phyloP scores from a whole-genome alignment of 2,113 vertebrate species.

The Aegithalos caudatus region DNA sequence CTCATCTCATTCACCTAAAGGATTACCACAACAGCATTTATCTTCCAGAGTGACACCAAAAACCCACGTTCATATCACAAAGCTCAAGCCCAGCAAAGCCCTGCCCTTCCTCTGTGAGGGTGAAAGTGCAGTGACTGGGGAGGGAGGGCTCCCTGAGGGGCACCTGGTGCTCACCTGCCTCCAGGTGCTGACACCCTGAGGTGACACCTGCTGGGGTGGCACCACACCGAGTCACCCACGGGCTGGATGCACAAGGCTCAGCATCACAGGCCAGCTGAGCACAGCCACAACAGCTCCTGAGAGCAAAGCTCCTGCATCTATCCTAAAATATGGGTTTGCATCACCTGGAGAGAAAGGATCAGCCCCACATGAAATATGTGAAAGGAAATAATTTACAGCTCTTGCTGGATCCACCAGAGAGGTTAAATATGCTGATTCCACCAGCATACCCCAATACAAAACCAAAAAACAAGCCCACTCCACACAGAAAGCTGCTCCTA shows the following conservation, averaged over 20 bases:
- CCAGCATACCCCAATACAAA: accelerated
- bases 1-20: background rate
- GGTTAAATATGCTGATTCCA: background rate
- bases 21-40: accelerated
- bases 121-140: accelerated
- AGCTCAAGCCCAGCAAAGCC: background rate
- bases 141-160: background rate
- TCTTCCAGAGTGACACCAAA: background rate
- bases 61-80: accelerated
- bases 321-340: accelerated
- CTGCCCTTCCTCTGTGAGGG: background rate
- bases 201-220: background rate
- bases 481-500: background rate
- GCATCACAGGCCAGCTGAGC: background rate
- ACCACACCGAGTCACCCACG: background rate
- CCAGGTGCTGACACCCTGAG: background rate
- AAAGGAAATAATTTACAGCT: background rate
- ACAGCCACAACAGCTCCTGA: background rate
- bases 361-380: accelerated
- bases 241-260: background rate
- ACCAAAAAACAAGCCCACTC: background rate
- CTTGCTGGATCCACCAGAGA: background rate
- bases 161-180: background rate
- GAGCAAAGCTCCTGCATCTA: background rate
- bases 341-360: background rate